A percentile compares a stretch with the other conserved stretches of the same genome.
phyloP scores from a whole-genome alignment of 2,888 invertebrate genomes.

The Agonum fuliginosum region DNA sequence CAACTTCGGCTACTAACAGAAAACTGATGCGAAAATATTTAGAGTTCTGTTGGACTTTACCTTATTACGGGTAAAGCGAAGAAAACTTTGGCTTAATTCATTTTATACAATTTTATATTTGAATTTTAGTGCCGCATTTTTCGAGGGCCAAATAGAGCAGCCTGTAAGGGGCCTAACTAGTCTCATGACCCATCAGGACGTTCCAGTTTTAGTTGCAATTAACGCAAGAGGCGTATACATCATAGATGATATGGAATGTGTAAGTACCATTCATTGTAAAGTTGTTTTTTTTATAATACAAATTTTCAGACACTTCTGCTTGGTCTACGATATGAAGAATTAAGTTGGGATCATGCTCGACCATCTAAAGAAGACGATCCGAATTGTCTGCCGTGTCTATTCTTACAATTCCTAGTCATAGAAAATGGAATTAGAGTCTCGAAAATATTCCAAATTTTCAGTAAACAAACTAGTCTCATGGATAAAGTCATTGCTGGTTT shows the following conservation, averaged over 20 bases:
- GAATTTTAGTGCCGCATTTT: constrained; percentile 88
- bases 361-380: constrained; percentile 88
- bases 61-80: constrained; percentile 86
- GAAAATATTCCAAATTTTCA: constrained; percentile 85
- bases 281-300: too few relatives aligned
- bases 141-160: constrained; percentile 95
- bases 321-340: constrained; percentile 89
- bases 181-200: constrained; percentile 89
- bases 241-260: constrained; percentile 89
- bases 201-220: constrained; percentile 91
- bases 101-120: background rate
- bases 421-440: constrained; percentile 86
- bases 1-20: constrained; percentile 85
- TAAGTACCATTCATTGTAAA: constrained; percentile 76
- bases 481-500: constrained; percentile 89
- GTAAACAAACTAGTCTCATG: constrained; percentile 88
- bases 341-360: constrained; percentile 95
- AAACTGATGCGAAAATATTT: constrained; percentile 92
- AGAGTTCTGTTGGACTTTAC: constrained; percentile 92
- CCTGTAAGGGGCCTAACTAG: constrained; percentile 90
- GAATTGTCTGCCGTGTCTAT: constrained; percentile 93
- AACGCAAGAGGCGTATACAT: constrained; percentile 90
- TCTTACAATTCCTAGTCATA: constrained; percentile 90
- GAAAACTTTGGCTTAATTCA: too few relatives aligned
- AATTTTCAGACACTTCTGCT: constrained; percentile 84